Evolutionary conservation across 1,140 invertebrate genomes (phyloP).

Genomic region (Brachystomella parvula): DNA sequence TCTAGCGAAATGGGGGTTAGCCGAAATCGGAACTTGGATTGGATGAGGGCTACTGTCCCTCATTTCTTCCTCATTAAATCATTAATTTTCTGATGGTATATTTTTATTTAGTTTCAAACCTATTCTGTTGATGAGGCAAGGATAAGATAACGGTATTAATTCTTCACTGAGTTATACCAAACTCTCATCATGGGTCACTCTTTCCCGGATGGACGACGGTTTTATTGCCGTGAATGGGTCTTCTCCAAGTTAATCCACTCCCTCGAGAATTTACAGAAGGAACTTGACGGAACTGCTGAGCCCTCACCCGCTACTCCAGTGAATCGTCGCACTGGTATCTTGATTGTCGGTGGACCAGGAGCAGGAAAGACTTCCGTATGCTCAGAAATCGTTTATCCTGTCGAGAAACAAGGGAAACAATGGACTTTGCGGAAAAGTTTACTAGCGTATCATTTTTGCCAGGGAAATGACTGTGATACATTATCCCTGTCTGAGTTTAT

Average conservation of each 20-base stretch:
- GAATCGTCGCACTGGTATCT: constrained; percentile 53
- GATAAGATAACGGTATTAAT: too few species aligned
- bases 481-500: constrained; percentile 77
- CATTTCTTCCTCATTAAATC: too few species aligned
- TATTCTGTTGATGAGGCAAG: too few species aligned
- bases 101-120: too few species aligned
- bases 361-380: constrained; percentile 72
- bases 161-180: too few species aligned
- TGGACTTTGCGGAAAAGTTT: constrained; percentile 63
- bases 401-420: constrained; percentile 65
- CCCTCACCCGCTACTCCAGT: constrained; percentile 41
- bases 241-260: constrained; percentile 88
- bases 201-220: constrained; percentile 48
- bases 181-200: not conserved
- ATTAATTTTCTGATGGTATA: too few species aligned
- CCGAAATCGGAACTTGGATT: too few species aligned
- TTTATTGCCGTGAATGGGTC: constrained; percentile 84
- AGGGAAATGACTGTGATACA: constrained; percentile 53
- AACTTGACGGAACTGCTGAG: constrained; percentile 51
- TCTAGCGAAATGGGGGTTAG: too few species aligned
- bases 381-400: constrained; percentile 68
- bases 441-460: constrained; percentile 73
- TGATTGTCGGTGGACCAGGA: constrained; percentile 78
- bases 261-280: constrained; percentile 58
- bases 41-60: too few species aligned